Evolutionary conservation across 2,797 vertebrate genomes (phyloP), one percentile per base, ranked within the genome.

Genomic region (Amazonetta brasiliensis): DNA sequence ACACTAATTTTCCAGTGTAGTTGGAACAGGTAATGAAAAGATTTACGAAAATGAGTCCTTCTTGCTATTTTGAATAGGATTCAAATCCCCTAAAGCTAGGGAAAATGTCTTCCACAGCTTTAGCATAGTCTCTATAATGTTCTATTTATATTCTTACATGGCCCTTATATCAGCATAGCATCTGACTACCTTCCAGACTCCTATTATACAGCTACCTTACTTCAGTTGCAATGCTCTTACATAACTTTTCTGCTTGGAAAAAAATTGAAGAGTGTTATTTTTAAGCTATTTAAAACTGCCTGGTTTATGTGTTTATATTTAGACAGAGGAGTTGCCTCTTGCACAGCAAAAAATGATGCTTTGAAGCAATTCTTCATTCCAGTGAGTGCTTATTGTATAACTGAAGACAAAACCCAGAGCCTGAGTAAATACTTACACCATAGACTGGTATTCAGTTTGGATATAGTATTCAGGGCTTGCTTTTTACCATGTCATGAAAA

Each of bases 261-360:
- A 52, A 85, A 94, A 77, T 2, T 3, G 18, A 83, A 75, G 60
- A 74, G 62, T 71, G 44, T 25, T 91, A 68, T 88, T 94, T 94
- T 73, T 2, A 54, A n/a, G 37, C 63, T 92, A 78, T 62, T 90
- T 91, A 43, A 94, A 94, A 59, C 19, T 56, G 31, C n/a, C 46
- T 92, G 56, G 9, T 46, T 90, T 87, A 8, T 62, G 58, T 75
- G 30, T 81, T 94, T 95, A 86, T 94, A 96, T 95, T 95, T 94
- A 95, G 50, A 59, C 46, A 55, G 30, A 66, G 79, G 69, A 92
- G 76, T 85, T 94, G 50, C 46, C 9, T 90, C 62, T 81, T 69
- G 25, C 55, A 86, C 41, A 75, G 37, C 17, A 46, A 90, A 90
- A 85, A 94, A 90, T 43, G 23, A 84, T 72, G 14, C 19, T 95